Conservation (phyloP, 1,140 invertebrate species). For the Archivesica marissinica region DNA sequence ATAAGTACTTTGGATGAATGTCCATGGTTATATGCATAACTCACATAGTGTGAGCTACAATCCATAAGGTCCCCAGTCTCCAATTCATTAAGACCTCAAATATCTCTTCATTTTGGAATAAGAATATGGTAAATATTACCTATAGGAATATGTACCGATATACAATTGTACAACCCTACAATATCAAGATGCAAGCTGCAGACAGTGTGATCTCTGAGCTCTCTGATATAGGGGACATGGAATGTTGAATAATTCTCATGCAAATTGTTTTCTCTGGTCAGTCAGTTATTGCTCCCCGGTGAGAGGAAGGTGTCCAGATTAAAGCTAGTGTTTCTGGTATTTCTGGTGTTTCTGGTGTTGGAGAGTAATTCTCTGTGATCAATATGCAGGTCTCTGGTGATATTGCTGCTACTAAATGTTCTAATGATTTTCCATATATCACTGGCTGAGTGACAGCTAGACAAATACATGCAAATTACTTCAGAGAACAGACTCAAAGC, state of each 20-base stretch:
- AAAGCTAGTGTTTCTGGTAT: not conserved
- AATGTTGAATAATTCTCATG: conserved; percentile 21
- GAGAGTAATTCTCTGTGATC: not conserved
- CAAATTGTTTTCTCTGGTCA: conserved; percentile 33
- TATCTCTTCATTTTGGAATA: too few relatives aligned
- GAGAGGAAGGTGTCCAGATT: not conserved
- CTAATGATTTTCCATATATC: conserved; percentile 60
- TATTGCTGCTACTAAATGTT: conserved; percentile 37
- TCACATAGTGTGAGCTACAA: too few relatives aligned
- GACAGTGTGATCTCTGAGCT: too few relatives aligned
- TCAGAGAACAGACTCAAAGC: not conserved
- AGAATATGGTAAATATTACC: too few relatives aligned
- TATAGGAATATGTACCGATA: too few relatives aligned
- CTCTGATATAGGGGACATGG: not conserved
- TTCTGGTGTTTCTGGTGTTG: not conserved
- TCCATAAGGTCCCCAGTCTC: too few relatives aligned
- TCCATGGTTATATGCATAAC: too few relatives aligned
- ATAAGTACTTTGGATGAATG: too few relatives aligned
- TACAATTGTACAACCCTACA: too few relatives aligned
- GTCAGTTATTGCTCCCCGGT: conserved; percentile 14
- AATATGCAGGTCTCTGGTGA: conserved; percentile 31
- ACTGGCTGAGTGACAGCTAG: conserved; percentile 35
- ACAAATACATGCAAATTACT: conserved; percentile 56
- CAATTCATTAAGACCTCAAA: too few relatives aligned
- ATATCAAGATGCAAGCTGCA: too few relatives aligned